Base-by-base conservation (phyloP, 1,140 invertebrate genomes). In the Physella acuta region DNA sequence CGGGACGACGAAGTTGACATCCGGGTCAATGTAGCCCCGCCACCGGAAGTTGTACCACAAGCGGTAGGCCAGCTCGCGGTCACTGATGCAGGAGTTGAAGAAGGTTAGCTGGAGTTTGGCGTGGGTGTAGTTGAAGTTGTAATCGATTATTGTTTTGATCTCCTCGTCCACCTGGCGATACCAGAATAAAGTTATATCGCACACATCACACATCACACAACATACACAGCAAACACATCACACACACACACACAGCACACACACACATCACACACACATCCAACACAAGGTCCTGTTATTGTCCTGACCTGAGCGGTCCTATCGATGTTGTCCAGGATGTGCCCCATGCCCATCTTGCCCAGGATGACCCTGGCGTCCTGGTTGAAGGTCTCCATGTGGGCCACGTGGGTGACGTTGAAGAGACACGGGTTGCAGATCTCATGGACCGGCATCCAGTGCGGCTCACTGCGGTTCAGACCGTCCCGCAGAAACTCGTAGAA, bases 401-500 rank as follows among this genome's bases (percentile, higher is more conserved):
- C 24, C 4, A 61, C 20, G 24, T 61, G 59, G 2, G 59, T 61
- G 14, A 28, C 59, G 3, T 61, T 39, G 24, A 61, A 61, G 2
- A 26, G 1, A 28, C 59, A 61, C 2, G 59, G 59, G 16, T 61
- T 61, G 36, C 59, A 61, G n/a, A 61, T 44, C 26, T 61, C 17
- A 44, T 61, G 59, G 37, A 61, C 39, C 2, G 59, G 59, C 59
- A 61, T 39, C 59, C 59, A 61, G 28, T 61, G 59, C 14, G 59
- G 33, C 17, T 61, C 59, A 17, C 5, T n/a, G n/a, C n/a, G 1
- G 2, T 61, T 8, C n/a, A 61, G 16, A 11, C 59, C 36, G 16
- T 11, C 36, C 2, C 1, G 14, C 28, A 61, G 4, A 61, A 61
- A 61, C 24, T 61, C 59, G 37, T 33, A 36, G 28, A 61, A 61